Percentiles rank a stretch among this genome's conserved stretches.
Conservation (phyloP, 2,888 invertebrate species). For the Willowsia nigromaculata region DNA sequence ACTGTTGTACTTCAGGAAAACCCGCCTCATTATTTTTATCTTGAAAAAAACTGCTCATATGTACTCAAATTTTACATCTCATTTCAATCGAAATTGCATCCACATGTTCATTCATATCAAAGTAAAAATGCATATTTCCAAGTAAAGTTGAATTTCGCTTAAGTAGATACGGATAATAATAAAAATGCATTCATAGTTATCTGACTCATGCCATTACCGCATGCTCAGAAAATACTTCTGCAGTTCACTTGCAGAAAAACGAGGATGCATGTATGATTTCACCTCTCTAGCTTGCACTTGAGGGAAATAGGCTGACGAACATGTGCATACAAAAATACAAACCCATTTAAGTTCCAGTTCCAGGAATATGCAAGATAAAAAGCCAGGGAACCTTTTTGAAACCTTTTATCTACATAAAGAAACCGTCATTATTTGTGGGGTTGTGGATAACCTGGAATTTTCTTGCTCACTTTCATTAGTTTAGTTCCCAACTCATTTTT, state of each 20-base stretch:
- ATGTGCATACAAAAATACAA: background rate
- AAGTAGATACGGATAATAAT: too few species aligned
- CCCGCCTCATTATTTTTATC: too few species aligned
- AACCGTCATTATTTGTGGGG: background rate
- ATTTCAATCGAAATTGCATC: background rate
- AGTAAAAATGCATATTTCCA: too few species aligned
- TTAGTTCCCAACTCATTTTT: background rate
- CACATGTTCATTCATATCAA: background rate
- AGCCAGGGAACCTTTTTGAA: background rate
- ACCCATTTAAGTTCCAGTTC: background rate
- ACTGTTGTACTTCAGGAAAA: too few species aligned
- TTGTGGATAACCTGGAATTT: conserved; percentile 16
- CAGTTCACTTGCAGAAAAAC: too few species aligned
- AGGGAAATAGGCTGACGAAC: too few species aligned
- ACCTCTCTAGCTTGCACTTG: too few species aligned
- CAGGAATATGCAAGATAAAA: conserved; percentile 1
- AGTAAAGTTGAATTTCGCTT: too few species aligned
- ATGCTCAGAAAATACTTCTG: too few species aligned
- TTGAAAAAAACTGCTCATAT: too few species aligned
- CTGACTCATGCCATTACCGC: too few species aligned
- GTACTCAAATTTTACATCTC: background rate
- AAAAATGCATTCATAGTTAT: background rate
- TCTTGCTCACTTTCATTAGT: background rate
- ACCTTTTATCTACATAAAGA: background rate
- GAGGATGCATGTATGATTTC: too few species aligned